Evolutionary conservation across 2,888 invertebrate species (phyloP), one percentile per base, ranked within the genome.

Genomic region (Cantharis rustica): DNA sequence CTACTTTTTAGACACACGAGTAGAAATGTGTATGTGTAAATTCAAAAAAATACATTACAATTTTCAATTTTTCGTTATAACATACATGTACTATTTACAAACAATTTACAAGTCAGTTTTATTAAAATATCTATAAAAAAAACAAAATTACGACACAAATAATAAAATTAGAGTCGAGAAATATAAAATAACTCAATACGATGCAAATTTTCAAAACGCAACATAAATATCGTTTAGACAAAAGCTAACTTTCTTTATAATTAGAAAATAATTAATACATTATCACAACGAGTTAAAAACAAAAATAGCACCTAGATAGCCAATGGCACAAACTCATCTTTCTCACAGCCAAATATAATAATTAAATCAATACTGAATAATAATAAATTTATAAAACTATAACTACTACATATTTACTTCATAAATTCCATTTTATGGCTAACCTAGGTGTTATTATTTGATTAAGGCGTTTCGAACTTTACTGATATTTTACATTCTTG

Each of bases 271-370:
- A 75, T 81, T 77, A 80, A 75, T 79, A 79, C 70, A 83, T 79
- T 83, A 83, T 83, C 83, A 83, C 83, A 83, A 81, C 81, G 80
- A 82, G 79, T 81, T 76, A 74, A 78, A 81, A 77, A 79, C 75
- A 77, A 74, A 79, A 78, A 75, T 84, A 87, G 84, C 87, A 88
- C 86, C 87, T 87, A 87, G 84, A 83, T 84, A 84, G 86, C 86
- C 87, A 86, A 88, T 88, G 88, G 88, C 88, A 88, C 88, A 87
- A 84, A 87, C 87, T 86, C 87, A 86, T 85, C 84, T 86, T 84
- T 85, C 85, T 87, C 88, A 88, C 88, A 88, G 88, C 88, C 88
- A 86, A 87, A 87, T 85, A 82, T 83, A 82, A 82, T 83, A 85
- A 84, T 85, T 83, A 83, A 84, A 47, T 47, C 47, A 47, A 47